phyloP scores from a whole-genome alignment of 2,797 vertebrate genomes.

The Chelonia mydas region DNA sequence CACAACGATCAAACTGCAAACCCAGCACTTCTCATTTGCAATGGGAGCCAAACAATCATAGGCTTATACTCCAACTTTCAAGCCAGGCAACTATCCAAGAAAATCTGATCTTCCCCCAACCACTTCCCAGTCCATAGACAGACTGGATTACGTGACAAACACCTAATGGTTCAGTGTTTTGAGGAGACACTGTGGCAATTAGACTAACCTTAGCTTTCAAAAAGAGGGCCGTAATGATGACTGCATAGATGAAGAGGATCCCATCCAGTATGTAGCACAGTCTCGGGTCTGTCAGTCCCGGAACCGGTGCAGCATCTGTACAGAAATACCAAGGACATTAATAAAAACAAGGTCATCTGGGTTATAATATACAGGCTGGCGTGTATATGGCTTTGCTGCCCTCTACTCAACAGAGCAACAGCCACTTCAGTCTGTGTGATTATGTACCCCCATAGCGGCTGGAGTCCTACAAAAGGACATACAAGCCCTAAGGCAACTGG shows the following conservation, averaged over 20 bases:
- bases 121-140: neutral
- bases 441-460: neutral
- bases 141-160: neutral
- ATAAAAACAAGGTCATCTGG: neutral
- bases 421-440: neutral
- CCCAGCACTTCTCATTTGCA: neutral
- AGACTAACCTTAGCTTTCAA: conserved; percentile 88
- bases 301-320: conserved; percentile 79
- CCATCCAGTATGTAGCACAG: conserved; percentile 92
- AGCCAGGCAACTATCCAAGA: neutral
- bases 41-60: neutral
- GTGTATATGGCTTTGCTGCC: fast-evolving
- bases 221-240: conserved; percentile 89
- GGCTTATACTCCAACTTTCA: neutral
- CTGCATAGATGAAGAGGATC: conserved; percentile 89
- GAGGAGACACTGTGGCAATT: neutral
- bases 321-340: neutral
- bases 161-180: neutral
- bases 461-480: neutral
- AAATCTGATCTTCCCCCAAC: neutral
- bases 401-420: neutral
- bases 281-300: conserved; percentile 81
- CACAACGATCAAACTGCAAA: neutral
- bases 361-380: fast-evolving
- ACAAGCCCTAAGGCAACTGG: neutral